Base-by-base conservation (phyloP, 1,140 invertebrate species). In the Brevipalpus yothersi region DNA sequence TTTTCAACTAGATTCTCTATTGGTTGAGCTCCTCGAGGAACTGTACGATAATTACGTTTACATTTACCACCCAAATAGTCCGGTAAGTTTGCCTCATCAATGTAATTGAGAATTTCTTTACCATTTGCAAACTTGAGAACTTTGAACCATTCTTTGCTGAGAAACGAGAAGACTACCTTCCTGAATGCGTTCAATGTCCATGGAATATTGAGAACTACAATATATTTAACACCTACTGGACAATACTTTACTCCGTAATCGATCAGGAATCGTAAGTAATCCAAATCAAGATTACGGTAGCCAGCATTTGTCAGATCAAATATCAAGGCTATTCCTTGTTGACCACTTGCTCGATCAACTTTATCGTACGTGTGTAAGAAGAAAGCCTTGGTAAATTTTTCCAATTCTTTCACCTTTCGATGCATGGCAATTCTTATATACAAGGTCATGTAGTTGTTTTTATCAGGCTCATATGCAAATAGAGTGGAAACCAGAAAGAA, bases 51-150 rank as follows among this genome's bases (percentile, higher is more conserved):
- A 43, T 62, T 56, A 17, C 56, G 58, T 23, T 55, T 53, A 57
- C 58, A 56, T 15, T 43, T 39, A 19, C 64, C 64, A 19, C 62
- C 64, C 45, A 65, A 53, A 58, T 58, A 65, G n/a, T 66, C 17
- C n/a, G 60, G 65, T 8, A 64, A 41, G n/a, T 54, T 58, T 58
- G 63, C 59, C n/a, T 9, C 8, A 17, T 60, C 63, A 43, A 65
- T 65, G 40, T 55, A 59, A n/a, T 62, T 51, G 21, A 31, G 49
- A 13, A 65, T 56, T 21, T 59, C 54, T 23, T 64, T 53, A 7
- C 45, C 49, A 54, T 62, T 54, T 21, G 47, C 56, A 60, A 65
- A 65, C 31, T 60, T 65, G 40, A 65, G 41, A 12, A 61, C 21
- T 19, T 60, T 49, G 31, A 45, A 19, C 3, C 41, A 19, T 12